Base-by-base conservation (phyloP, 2,888 invertebrate species). In the Pachydiplax longipennis region DNA sequence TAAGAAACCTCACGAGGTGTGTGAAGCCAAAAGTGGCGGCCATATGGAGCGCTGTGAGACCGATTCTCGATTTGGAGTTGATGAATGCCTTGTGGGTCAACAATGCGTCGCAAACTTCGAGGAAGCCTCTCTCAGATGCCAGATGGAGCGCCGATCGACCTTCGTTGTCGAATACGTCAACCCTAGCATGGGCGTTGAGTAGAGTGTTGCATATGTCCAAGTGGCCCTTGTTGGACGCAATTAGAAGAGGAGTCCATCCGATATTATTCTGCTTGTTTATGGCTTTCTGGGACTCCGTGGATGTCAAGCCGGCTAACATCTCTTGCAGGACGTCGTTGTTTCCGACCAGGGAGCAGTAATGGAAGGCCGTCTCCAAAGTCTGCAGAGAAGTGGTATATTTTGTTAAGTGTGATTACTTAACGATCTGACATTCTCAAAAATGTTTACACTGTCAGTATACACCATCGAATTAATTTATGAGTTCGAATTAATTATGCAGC, bases 121-220 rank as follows among this genome's bases (percentile, higher is more conserved):
- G 95, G 93, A 97, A 99, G 4, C 99, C 99, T 93, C 97, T 97
- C 94, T 99, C 99, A 0, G 99, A 98, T 22, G 99, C 99, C 92
- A 99, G 95, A 94, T 99, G 99, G 90, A 99, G 95, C 0, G 99
- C 99, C 3, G 99, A 99, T 93, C 99, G 95, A 58, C 98, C 98
- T 94, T 99, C 99, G 92, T 96, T 97, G 94, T 99, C 99, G 94
- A 99, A 99, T 0, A 99, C 99, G 94, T 99, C 99, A 31, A 99
- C 99, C 93, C 99, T 96, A 13, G 99, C 99, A 94, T 99, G 99
- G 94, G 99, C 98, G 73, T 97, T 96, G 91, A 99, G 95, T 91
- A 99, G 95, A 91, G 97, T 98, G 93, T 96, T 97, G 80, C 99
- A 98, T 92, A 99, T 96, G 93, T 98, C 98, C 95, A 98, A 97